Evolutionary conservation across 2,113 vertebrate species (phyloP), one percentile per base, ranked within the genome.

Genomic region (Hippopotamus amphibius): DNA sequence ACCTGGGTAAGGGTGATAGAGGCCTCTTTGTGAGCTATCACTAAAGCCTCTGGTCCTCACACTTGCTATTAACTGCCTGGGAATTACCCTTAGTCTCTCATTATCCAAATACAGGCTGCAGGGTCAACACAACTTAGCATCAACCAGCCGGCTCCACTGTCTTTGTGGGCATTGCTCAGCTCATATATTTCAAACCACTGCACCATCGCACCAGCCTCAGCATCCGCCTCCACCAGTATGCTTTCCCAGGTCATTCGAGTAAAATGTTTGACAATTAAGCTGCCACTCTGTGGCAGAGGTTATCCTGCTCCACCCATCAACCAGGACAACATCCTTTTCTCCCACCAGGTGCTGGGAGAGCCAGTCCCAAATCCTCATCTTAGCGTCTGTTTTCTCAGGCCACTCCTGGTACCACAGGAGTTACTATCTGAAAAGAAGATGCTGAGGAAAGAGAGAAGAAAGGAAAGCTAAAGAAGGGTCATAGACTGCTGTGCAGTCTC

Each of bases 141-240:
- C 6, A 37, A 14, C 24, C 33, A 26, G 22, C 24, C 26, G 4
- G 3, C 33, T 57, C 19, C 0, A 0, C 55, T 17, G 12, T 74
- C 88, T 33, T 16, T 21, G 1, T 3, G 24, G 57, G 11, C 80
- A 28, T 2, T 1, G 8, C 21, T 19, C 33, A 24, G 28, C 30
- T 81, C 5, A 2, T 0, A 3, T 7, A 24, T 82, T 48, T 61
- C 71, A 46, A 85, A 28, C 2, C 7, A 10, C 66, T 28, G 21
- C 2, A 6, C 16, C 37, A 2, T 28, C 1, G 4, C 26, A 6
- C 15, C 0, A 0, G 46, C 10, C 15, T 15, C 2, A 2, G 6
- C 6, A 3, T 14, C 43, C 6, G 4, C 6, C 61, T 57, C 50
- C 22, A 24, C 12, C 17, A 57, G 68, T 26, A 41, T 5, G 0